Evolutionary conservation across 2,797 vertebrate species (phyloP), one percentile per base, ranked within the genome.

Genomic region (Taenioides sp.): DNA sequence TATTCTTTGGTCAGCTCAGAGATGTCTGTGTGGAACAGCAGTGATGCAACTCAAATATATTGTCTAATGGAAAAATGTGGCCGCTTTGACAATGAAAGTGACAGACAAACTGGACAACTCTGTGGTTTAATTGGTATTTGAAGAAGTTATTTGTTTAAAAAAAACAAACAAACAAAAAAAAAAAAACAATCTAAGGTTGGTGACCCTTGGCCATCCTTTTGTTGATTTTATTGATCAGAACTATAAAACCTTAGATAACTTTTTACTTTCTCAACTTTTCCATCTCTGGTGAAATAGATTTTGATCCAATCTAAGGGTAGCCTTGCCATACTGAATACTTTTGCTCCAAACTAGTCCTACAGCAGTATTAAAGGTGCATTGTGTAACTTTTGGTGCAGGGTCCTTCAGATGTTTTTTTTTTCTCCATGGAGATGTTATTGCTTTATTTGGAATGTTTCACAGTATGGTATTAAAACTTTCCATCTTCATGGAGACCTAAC

Each of bases 41-140:
- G 11, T 88, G 74, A 85, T 80, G 71, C 69, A 88, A 90, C 71
- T 76, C 14, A 34, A 31, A 40, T 55, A 77, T 55, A 78, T 69
- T 50, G 74, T 47, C 69, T 49, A 69, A 65, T 61, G 58, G 23
- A 25, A 69, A 49, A 18, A 5, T 28, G 58, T 34, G 58, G 22
- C 7, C 20, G 27, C 14, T 17, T 58, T 16, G 55, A 25, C 23
- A 27, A 6, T 54, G 20, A n/a, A 54, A 3, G 52, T 22, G 18
- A 52, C 20, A 7, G 12, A 25, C 10, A 58, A 58, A 25, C 55
- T 14, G 55, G 22, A 58, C 5, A 54, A 22, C 20, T 11, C 22
- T 58, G 9, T 10, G 4, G 11, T 16, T 58, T 27, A 27, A 14
- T 27, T 58, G 55, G 23, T 27, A 27, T 23, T 58, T 4, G 12